Evolutionary conservation across 1,140 invertebrate species (phyloP).

Genomic region (Aphaenogaster rudis): DNA sequence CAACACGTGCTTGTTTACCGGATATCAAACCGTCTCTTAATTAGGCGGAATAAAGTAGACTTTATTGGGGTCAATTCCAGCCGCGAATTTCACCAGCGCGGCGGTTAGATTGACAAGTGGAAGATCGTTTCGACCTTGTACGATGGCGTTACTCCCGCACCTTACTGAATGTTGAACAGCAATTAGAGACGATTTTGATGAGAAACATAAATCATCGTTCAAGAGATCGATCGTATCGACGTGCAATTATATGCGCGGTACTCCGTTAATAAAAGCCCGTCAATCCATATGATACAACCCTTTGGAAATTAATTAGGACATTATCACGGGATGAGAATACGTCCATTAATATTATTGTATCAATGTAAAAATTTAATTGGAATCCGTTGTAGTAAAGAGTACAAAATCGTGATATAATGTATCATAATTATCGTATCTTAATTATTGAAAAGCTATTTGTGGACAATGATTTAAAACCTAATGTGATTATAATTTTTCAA

Average conservation of each 20-base stretch:
- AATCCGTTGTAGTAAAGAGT: not conserved
- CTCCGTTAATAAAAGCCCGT: constrained; percentile 14
- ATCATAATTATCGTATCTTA: not conserved
- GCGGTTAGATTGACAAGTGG: constrained; percentile 50
- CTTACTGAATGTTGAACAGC: constrained; percentile 34
- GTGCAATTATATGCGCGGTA: constrained; percentile 4
- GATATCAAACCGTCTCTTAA: constrained; percentile 47
- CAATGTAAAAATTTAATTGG: not conserved
- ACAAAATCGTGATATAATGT: not conserved
- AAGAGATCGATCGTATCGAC: constrained; percentile 13
- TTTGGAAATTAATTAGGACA: constrained; percentile 35
- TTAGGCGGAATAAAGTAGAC: constrained; percentile 49
- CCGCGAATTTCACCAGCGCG: constrained; percentile 46
- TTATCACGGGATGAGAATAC: not conserved
- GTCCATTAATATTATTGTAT: not conserved
- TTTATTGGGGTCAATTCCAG: constrained; percentile 60
- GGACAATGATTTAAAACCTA: not conserved
- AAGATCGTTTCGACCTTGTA: constrained; percentile 57
- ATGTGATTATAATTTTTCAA: not conserved
- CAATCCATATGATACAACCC: not conserved
- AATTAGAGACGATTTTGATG: constrained; percentile 27
- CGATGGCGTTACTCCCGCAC: constrained; percentile 17
- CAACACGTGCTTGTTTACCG: constrained; percentile 48
- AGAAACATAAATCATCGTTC: constrained; percentile 5
- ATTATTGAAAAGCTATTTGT: not conserved